Base-by-base conservation (phyloP, 2,888 invertebrate species). In the Odontocolon sp. region DNA sequence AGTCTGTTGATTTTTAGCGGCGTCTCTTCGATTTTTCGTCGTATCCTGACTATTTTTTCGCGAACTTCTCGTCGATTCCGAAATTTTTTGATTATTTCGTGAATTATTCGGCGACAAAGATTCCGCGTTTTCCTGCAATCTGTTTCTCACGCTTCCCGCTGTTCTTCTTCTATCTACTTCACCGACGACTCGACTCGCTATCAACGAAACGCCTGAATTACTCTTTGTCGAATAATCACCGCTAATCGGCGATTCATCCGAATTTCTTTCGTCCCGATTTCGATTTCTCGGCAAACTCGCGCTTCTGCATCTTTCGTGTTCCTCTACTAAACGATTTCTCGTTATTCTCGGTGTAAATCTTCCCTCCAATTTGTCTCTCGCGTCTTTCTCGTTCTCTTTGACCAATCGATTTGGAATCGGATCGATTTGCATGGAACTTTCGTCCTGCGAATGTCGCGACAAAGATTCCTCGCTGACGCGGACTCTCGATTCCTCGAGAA, bases 381-480 rank as follows among this genome's bases (percentile, higher is more conserved):
- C 9, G 11, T 64, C 71, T n/a, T 38, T 38, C 1, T 52, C 23
- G 36, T 63, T 70, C 0, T 76, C 73, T 8, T 61, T 73, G 3
- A 56, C 21, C n/a, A 81, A 63, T 38, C 84, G 82, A 80, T 86
- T 87, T 2, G 85, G 86, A 56, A 86, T 85, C 11, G 83, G 69
- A 70, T 80, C 81, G 8, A 47, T 36, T 14, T 56, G 28, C 14
- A 73, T 78, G 26, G 81, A 75, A 42, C 59, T 78, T 23, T 87
- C 86, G 69, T 79, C 83, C 69, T 63, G 78, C 38, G 61, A 66
- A 38, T 84, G 82, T 45, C 83, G 81, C 9, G 85, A 80, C 9
- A 88, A 77, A 1, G 88, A 89, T 69, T 89, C 88, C 23, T 87
- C 86, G 80, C 88, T 89, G 0, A 88, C 85, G 23, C 87, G 80